Percentiles rank a stretch among this genome's conserved stretches.
Evolutionary conservation across 2,113 vertebrate species (phyloP).

Genomic region (Willisornis vidua): DNA sequence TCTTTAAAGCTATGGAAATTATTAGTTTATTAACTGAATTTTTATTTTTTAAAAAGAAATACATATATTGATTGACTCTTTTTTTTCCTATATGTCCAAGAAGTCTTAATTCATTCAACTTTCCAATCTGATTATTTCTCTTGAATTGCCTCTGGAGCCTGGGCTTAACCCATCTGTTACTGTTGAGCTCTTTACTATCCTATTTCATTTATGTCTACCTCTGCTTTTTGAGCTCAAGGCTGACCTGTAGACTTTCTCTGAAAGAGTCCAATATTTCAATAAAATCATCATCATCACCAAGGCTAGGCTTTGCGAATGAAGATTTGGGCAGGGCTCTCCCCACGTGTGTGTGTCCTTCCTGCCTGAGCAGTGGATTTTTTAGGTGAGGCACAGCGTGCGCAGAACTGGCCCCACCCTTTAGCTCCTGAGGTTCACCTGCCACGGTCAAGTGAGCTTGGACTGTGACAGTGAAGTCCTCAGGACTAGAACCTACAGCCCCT

Average conservation of each 20-base stretch:
- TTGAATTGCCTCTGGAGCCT: not conserved
- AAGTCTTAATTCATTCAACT: constrained; percentile 5
- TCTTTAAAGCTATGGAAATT: not conserved
- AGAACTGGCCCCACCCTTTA: too few species aligned
- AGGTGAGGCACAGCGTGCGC: too few species aligned
- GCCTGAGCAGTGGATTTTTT: too few species aligned
- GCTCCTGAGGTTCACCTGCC: too few species aligned
- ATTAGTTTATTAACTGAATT: not conserved
- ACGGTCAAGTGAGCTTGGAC: too few species aligned
- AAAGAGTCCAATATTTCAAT: not conserved
- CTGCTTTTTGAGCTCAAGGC: not conserved
- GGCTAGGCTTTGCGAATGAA: too few species aligned
- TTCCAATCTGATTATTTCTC: not conserved
- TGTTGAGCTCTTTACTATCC: not conserved
- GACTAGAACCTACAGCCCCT: too few species aligned
- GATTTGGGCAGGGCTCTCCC: too few species aligned
- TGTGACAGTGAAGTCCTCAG: too few species aligned
- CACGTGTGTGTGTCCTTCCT: too few species aligned
- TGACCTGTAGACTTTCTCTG: not conserved
- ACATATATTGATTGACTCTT: not conserved
- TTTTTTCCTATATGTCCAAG: not conserved
- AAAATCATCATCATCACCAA: not conserved
- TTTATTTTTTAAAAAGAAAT: not conserved
- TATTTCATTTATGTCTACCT: not conserved
- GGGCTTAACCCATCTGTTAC: not conserved